A percentile compares a stretch with the other conserved stretches of the same genome.
phyloP scores from a whole-genome alignment of 1,140 invertebrate genomes.

The Tetramorium parvispinum region DNA sequence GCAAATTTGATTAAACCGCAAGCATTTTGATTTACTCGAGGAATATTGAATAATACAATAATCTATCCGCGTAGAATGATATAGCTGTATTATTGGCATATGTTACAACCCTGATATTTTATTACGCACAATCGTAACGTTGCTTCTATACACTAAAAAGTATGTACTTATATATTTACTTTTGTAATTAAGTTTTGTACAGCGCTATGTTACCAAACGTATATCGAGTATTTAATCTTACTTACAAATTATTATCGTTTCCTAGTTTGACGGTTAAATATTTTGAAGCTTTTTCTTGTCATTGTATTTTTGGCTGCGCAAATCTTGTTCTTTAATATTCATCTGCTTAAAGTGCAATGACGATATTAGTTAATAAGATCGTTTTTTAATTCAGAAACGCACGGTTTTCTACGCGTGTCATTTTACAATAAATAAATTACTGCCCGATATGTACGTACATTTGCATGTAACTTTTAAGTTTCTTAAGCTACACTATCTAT shows the following conservation, averaged over 20 bases:
- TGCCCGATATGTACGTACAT: slow-evolving; percentile 4
- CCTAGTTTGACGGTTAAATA: not conserved
- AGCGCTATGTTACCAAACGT: not conserved
- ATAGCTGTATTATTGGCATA: not conserved
- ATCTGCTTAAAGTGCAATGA: slow-evolving; percentile 2
- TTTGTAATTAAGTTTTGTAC: slow-evolving; percentile 29
- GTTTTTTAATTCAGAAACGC: not conserved
- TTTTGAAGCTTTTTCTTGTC: not conserved
- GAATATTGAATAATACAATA: not conserved
- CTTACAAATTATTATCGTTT: slow-evolving; percentile 13
- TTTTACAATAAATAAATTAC: slow-evolving; percentile 46
- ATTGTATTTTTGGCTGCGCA: not conserved
- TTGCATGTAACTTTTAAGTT: slow-evolving; percentile 26
- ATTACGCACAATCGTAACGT: slow-evolving; percentile 44
- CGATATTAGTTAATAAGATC: slow-evolving; percentile 13
- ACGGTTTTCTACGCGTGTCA: not conserved
- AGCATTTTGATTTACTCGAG: not conserved
- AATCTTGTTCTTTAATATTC: not conserved
- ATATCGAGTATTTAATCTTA: slow-evolving; percentile 21
- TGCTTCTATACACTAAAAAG: slow-evolving; percentile 19
- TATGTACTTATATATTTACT: not conserved
- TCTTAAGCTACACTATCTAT: not conserved
- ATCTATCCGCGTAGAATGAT: not conserved
- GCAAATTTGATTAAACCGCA: not conserved
- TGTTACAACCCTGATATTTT: slow-evolving; percentile 20